These are phyloP conservation scores for Punctoribates punctum DNA, from an alignment of 2,888 invertebrate species.

Conservation along the genomic window DNA sequence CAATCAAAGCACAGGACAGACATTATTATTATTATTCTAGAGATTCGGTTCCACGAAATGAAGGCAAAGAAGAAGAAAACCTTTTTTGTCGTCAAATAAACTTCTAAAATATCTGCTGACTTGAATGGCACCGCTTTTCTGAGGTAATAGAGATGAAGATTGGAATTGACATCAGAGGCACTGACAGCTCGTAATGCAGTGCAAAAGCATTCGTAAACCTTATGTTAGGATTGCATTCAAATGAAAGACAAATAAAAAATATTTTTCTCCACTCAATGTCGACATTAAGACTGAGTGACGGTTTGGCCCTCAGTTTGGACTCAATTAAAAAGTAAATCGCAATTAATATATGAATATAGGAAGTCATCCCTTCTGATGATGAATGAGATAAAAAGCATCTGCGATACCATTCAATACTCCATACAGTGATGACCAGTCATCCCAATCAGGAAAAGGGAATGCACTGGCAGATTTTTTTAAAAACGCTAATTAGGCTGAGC, in stretches of 20 bases:
- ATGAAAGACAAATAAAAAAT: neutral
- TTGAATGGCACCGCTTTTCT: constrained; percentile 3
- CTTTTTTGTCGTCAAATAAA: constrained; percentile 17
- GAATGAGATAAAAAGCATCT: constrained; percentile 31
- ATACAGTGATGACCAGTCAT: no score
- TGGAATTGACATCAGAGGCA: constrained; percentile 11
- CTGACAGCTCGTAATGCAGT: constrained; percentile 8
- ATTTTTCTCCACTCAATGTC: neutral
- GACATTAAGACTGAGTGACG: neutral
- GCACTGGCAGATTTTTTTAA: no score
- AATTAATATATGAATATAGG: constrained; percentile 4
- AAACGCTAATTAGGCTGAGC: no score
- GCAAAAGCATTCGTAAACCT: constrained; percentile 7
- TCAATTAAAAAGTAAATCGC: constrained; percentile 15
- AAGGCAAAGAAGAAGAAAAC: neutral
- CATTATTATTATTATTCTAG: neutral
- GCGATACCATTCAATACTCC: neutral
- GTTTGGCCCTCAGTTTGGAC: constrained; percentile 13
- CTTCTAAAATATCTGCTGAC: constrained; percentile 21
- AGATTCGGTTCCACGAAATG: constrained; percentile 10
- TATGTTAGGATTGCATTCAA: neutral
- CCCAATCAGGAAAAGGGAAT: no score
- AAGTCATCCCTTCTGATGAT: constrained; percentile 10
- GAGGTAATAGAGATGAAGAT: constrained; percentile 32
- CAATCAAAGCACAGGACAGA: constrained; percentile 18